Conservation (phyloP, 1,140 invertebrate species). For the Eriosoma lanigerum region DNA sequence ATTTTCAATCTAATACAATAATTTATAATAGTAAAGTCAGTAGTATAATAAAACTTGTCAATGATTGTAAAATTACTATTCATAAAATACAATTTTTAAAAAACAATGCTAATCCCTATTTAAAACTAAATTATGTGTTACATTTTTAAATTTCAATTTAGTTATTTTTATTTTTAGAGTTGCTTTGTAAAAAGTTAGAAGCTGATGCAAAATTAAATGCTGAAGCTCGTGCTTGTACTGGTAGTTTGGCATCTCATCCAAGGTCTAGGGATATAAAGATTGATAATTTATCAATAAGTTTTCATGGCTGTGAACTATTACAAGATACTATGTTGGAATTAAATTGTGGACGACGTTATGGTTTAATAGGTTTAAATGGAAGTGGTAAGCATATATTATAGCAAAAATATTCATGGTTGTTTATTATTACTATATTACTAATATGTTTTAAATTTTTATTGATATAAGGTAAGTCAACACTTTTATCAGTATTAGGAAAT, state of each 20-base stretch:
- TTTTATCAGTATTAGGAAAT: constrained; percentile 87
- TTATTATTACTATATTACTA: background rate
- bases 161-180: constrained; percentile 64
- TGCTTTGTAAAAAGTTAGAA: constrained; percentile 84
- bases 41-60: no score
- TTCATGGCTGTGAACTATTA: constrained; percentile 94
- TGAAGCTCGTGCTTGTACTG: constrained; percentile 91
- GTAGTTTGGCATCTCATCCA: constrained; percentile 90
- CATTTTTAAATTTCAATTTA: constrained; percentile 3
- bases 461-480: constrained; percentile 80
- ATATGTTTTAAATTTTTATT: background rate
- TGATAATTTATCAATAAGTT: constrained; percentile 95
- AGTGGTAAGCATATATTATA: constrained; percentile 84
- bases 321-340: constrained; percentile 95
- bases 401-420: background rate
- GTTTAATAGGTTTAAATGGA: constrained; percentile 94
- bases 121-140: no score
- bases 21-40: no score
- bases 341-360: constrained; percentile 95
- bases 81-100: no score
- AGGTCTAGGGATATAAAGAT: constrained; percentile 96
- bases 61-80: no score
- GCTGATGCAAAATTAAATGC: constrained; percentile 87
- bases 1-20: no score
- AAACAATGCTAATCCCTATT: no score